phyloP scores from a whole-genome alignment of 1,140 invertebrate species.

The Sarcophaga peregrina region DNA sequence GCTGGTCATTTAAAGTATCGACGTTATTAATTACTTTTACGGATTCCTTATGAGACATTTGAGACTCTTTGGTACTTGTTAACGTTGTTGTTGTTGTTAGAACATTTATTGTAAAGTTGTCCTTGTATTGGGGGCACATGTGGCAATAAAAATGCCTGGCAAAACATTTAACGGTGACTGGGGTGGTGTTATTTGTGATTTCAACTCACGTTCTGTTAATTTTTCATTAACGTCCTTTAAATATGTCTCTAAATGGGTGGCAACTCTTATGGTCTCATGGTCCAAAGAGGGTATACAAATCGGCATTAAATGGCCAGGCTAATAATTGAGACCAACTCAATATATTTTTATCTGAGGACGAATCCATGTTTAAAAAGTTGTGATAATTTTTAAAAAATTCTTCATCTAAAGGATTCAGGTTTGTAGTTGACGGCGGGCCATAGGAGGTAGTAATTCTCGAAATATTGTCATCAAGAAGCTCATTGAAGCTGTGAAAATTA shows the following conservation, averaged over 20 bases:
- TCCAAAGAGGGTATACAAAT: background rate
- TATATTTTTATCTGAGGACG: background rate
- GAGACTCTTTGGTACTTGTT: background rate
- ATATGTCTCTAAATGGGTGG: background rate
- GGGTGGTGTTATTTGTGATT: slow-evolving; percentile 40
- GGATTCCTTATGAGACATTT: background rate
- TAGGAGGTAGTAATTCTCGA: too few relatives aligned
- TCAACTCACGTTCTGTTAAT: slow-evolving; percentile 31
- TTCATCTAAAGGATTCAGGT: too few relatives aligned
- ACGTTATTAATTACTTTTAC: slow-evolving; percentile 31
- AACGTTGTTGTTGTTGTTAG: background rate
- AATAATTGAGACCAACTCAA: slow-evolving; percentile 26
- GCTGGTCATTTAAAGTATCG: slow-evolving; percentile 5
- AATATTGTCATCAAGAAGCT: too few relatives aligned
- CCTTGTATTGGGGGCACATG: background rate
- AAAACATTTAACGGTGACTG: slow-evolving; percentile 29
- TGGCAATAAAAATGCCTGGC: slow-evolving; percentile 28
- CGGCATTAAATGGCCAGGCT: background rate
- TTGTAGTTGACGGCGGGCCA: too few relatives aligned
- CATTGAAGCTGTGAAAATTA: too few relatives aligned
- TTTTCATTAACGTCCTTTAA: background rate
- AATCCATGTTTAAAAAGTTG: too few relatives aligned
- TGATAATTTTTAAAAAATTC: too few relatives aligned
- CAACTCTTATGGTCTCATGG: background rate
- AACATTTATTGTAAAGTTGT: background rate